Evolutionary conservation across 1,140 invertebrate genomes (phyloP).

Genomic region (Hermetia illucens): DNA sequence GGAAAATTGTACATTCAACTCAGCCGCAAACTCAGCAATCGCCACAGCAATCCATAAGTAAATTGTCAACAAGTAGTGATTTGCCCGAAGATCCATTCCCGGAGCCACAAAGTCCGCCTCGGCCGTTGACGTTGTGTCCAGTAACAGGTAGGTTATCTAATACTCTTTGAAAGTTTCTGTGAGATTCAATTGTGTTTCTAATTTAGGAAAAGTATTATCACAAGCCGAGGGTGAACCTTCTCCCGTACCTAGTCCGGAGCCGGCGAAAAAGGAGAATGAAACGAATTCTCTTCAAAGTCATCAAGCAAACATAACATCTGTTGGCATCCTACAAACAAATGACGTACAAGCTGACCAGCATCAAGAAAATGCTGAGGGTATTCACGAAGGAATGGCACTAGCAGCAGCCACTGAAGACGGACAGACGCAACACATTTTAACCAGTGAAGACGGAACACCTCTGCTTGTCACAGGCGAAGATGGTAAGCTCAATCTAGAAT

Average conservation of each 20-base stretch:
- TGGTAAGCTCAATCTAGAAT: constrained; percentile 38
- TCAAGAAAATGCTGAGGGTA: constrained; percentile 15
- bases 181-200: not conserved
- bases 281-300: too few species aligned
- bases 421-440: constrained; percentile 23
- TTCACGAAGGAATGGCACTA: not conserved
- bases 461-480: constrained; percentile 52
- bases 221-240: constrained; percentile 49
- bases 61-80: constrained; percentile 29
- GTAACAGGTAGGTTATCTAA: constrained; percentile 32
- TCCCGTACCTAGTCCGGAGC: constrained; percentile 9
- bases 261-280: too few species aligned
- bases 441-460: constrained; percentile 33
- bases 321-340: constrained; percentile 19
- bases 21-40: constrained; percentile 7
- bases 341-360: constrained; percentile 13
- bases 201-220: constrained; percentile 44
- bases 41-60: constrained; percentile 10
- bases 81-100: constrained; percentile 41
- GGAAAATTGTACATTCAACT: constrained; percentile 22
- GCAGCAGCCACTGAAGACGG: constrained; percentile 19
- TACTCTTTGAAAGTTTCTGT: too few species aligned
- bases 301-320: constrained; percentile 23
- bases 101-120: constrained; percentile 44
- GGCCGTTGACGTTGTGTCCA: constrained; percentile 52